Conservation (phyloP, 2,797 vertebrate species). For the Meda fulgida region DNA sequence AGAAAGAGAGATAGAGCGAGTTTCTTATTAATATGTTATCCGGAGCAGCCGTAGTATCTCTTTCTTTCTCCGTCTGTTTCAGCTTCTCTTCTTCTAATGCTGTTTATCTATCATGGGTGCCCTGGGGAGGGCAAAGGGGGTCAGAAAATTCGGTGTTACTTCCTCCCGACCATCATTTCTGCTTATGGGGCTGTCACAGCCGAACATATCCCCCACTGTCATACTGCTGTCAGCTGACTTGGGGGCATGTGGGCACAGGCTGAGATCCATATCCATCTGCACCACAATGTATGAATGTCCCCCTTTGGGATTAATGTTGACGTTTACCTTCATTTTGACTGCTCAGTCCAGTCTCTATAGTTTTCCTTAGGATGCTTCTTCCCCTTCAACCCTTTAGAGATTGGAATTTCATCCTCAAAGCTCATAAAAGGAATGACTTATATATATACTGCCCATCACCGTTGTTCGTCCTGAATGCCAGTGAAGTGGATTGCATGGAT, state of each 20-base stretch:
- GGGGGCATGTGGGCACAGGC: not conserved
- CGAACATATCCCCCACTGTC: slow-evolving; percentile 37
- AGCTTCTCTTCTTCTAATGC: slow-evolving; percentile 34
- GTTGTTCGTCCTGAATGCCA: slow-evolving; percentile 38
- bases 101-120: slow-evolving; percentile 70
- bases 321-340: slow-evolving; percentile 44
- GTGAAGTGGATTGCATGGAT: slow-evolving; percentile 45
- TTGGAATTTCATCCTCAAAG: slow-evolving; percentile 55
- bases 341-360: slow-evolving; percentile 51
- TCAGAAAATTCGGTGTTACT: slow-evolving; percentile 60
- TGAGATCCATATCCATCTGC: slow-evolving; percentile 32
- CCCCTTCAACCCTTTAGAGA: slow-evolving; percentile 56
- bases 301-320: slow-evolving; percentile 55
- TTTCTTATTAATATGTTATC: slow-evolving; percentile 57
- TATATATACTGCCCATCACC: slow-evolving; percentile 48
- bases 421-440: slow-evolving; percentile 54
- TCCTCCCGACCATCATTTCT: slow-evolving; percentile 40
- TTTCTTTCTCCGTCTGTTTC: slow-evolving; percentile 24
- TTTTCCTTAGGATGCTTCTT: slow-evolving; percentile 44
- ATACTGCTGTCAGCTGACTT: slow-evolving; percentile 65
- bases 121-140: slow-evolving; percentile 60
- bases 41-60: slow-evolving; percentile 29
- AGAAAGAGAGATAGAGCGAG: slow-evolving; percentile 22
- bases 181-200: slow-evolving; percentile 40
- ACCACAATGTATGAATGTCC: slow-evolving; percentile 23